Conservation (phyloP, 2,888 invertebrate species). For the Plebejus argus region DNA sequence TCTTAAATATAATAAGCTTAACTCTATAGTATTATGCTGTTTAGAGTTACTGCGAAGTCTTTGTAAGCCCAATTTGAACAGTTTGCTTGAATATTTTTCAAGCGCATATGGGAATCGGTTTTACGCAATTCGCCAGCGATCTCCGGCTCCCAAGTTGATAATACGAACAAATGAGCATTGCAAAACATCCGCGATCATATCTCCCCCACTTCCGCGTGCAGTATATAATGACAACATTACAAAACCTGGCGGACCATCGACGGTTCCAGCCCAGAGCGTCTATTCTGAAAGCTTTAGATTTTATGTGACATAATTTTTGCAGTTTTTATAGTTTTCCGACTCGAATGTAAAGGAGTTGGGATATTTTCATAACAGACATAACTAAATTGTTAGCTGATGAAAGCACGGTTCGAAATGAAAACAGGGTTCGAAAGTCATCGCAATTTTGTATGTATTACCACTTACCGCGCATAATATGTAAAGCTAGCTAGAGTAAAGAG, state of each 20-base stretch:
- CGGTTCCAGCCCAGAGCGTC: neutral
- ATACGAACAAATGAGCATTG: constrained; percentile 19
- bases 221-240: constrained; percentile 19
- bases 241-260: neutral
- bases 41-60: no score
- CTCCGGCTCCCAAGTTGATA: constrained; percentile 1
- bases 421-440: neutral
- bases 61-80: no score
- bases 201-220: constrained; percentile 26
- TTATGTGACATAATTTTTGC: neutral
- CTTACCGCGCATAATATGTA: no score
- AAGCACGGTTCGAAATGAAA: neutral
- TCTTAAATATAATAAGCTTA: no score
- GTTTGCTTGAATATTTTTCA: neutral
- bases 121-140: neutral
- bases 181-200: constrained; percentile 29
- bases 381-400: neutral
- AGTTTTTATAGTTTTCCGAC: neutral
- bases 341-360: neutral
- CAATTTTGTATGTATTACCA: no score
- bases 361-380: neutral
- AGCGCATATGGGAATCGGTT: neutral
- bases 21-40: no score
- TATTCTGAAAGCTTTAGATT: neutral
- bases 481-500: no score